phyloP scores from a whole-genome alignment of 2,888 invertebrate genomes.

The Pristionchus entomophagus region DNA sequence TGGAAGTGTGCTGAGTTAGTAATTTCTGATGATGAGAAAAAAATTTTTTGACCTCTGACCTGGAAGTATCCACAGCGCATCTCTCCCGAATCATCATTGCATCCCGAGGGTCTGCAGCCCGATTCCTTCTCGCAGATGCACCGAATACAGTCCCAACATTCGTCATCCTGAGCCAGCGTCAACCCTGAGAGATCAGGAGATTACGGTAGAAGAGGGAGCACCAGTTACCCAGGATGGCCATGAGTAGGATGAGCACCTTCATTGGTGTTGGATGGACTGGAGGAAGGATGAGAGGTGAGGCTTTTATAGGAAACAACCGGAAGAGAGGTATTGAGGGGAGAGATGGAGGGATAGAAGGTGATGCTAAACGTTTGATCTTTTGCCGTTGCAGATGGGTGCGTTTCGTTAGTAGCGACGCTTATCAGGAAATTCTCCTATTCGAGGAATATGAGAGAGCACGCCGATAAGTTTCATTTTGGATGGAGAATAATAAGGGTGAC shows the following conservation, averaged over 20 bases:
- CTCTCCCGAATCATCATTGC: background rate
- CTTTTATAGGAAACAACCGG: background rate
- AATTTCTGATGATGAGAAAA: background rate
- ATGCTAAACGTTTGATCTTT: too few species aligned
- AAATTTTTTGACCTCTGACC: too few species aligned
- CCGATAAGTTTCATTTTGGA: too few species aligned
- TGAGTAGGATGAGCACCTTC: constrained; percentile 14
- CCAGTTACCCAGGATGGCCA: background rate
- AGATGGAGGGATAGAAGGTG: background rate
- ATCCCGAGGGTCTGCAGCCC: constrained; percentile 26
- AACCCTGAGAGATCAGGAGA: constrained; percentile 10
- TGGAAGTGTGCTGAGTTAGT: constrained; percentile 22
- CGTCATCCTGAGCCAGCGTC: background rate
- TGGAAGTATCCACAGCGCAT: constrained; percentile 39
- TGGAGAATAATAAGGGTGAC: too few species aligned
- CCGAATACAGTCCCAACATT: constrained; percentile 22
- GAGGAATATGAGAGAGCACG: too few species aligned
- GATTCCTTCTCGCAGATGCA: constrained; percentile 30
- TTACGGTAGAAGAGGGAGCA: background rate
- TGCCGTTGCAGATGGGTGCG: too few species aligned
- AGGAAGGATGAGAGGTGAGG: background rate
- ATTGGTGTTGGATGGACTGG: background rate
- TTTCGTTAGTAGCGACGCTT: too few species aligned
- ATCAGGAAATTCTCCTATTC: too few species aligned
- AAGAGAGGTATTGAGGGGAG: background rate